A percentile compares a stretch with the other conserved stretches of the same genome.
These are phyloP conservation scores for Zeugodacus cucurbitae DNA, from an alignment of 1,140 invertebrate species.

Conservation along the genomic window DNA sequence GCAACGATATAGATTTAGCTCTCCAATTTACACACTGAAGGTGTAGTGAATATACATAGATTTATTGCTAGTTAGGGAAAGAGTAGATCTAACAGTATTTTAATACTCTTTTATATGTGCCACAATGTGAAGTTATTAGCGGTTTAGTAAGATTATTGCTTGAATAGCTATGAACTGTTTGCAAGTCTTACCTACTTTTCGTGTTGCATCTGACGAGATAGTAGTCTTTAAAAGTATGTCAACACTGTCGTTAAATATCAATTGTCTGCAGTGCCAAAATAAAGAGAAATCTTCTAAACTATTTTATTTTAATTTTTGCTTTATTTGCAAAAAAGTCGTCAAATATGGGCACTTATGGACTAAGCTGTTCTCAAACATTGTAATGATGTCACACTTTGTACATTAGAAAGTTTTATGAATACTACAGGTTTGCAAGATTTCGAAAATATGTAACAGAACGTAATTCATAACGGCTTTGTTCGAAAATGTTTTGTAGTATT, in stretches of 20 bases:
- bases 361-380: no score
- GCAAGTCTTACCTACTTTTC: constrained; percentile 13
- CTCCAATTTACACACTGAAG: not conserved
- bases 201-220: not conserved
- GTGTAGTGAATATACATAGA: no score
- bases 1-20: no score
- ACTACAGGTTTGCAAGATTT: no score
- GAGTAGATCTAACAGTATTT: not conserved
- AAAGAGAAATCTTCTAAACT: not conserved
- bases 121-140: not conserved
- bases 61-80: not conserved
- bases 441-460: no score
- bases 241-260: not conserved
- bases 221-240: not conserved
- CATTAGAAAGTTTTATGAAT: no score
- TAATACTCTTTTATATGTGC: constrained; percentile 4
- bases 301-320: no score
- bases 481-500: no score
- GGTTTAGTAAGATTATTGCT: not conserved
- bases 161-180: not conserved
- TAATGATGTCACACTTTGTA: no score
- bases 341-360: no score
- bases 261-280: not conserved
- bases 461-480: no score
- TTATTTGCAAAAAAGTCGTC: no score